Evolutionary conservation across 1,140 invertebrate genomes (phyloP), one percentile per base, ranked within the genome.

Genomic region (Brachionus asplanchnoidis): DNA sequence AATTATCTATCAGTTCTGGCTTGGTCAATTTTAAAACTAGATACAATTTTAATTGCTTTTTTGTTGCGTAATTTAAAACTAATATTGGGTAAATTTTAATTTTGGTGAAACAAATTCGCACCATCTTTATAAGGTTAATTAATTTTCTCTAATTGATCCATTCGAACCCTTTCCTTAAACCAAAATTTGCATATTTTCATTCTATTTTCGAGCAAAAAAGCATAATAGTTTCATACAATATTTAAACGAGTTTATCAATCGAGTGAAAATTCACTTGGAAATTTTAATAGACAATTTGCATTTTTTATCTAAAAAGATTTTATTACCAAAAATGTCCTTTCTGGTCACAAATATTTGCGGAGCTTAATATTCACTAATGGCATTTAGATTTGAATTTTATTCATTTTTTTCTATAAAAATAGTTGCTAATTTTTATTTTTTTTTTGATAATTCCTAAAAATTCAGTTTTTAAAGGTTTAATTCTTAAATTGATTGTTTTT

Each of bases 91-190:
- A 60, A 60, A 20, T 60, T 56, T 60, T 56, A 56, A 60, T 60
- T 60, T 60, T 23, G 20, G 53, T 20, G 53, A 60, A 60, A 20
- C 53, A 17, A 60, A 60, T 20, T 60, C 53, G 53, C 53, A 60
- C 68, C 40, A 32, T 68, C 17, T 73, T 42, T 73, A 17, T 73
- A 73, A 73, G 68, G 68, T 73, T 73, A 73, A 73, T 73, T 73
- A 73, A 73, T 44, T 73, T 73, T 60, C 32, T 73, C 68, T 73
- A 73, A 73, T 73, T 73, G 68, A 73, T 73, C 68, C 68, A 42
- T 42, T 73, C 68, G 32, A 73, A n/a, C 17, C 20, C 42, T 73
- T 42, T 73, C 9, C 66, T 32, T 3, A 9, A 32, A 68, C 12
- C 12, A 68, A 68, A 73, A 73, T 73, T 73, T 73, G 40, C 68